Conservation (phyloP, 2,113 vertebrate genomes). For the Circaetus cinerascens region DNA sequence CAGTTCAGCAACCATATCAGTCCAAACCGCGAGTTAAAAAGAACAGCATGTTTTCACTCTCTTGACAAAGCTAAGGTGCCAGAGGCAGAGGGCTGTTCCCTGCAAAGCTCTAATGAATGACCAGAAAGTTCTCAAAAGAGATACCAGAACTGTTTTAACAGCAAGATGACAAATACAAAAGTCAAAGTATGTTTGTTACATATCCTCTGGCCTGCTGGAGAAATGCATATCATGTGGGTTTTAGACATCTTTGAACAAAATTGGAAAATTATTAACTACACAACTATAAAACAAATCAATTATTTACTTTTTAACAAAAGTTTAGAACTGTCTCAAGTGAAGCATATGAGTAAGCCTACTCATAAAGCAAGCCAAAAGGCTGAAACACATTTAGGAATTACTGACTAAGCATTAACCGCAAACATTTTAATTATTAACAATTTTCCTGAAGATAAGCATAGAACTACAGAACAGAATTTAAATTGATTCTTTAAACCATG, state of each 20-base stretch:
- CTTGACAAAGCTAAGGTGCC: not conserved
- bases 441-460: not conserved
- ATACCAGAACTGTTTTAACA: not conserved
- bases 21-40: not conserved
- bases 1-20: fast-evolving
- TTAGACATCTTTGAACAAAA: not conserved
- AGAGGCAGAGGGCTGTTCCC: not conserved
- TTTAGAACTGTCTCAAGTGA: not conserved
- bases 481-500: not conserved
- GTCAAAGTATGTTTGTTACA: not conserved
- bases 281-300: not conserved
- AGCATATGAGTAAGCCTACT: not conserved
- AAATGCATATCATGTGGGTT: not conserved
- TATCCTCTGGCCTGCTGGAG: not conserved
- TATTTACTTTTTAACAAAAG: not conserved
- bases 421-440: not conserved
- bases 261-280: not conserved
- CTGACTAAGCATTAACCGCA: not conserved
- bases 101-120: not conserved
- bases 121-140: not conserved
- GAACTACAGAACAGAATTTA: not conserved
- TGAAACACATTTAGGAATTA: not conserved
- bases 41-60: not conserved
- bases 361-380: not conserved
- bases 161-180: not conserved